Evolutionary conservation across 2,888 invertebrate species (phyloP).

Genomic region (Morinoia aosen): DNA sequence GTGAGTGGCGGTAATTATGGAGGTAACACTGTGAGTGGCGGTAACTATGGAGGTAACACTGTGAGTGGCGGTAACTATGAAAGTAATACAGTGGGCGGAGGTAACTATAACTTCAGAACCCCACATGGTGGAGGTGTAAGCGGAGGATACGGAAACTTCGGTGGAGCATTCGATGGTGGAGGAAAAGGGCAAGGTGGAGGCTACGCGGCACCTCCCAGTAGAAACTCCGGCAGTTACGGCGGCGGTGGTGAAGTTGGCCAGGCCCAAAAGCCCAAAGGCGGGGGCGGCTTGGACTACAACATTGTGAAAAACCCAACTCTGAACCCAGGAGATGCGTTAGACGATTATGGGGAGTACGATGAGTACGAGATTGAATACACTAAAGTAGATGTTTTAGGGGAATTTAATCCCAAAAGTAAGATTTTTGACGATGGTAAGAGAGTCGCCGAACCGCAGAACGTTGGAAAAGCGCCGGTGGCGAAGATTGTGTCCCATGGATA

Average conservation of each 20-base stretch:
- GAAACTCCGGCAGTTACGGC: neutral
- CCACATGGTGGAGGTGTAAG: neutral
- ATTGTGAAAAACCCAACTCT: neutral
- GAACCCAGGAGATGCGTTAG: neutral
- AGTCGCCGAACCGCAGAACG: neutral
- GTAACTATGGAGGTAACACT: too few relatives aligned
- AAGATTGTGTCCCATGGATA: neutral
- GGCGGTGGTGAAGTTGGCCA: neutral
- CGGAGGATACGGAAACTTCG: neutral
- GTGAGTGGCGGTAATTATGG: too few relatives aligned
- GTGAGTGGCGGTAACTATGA: too few relatives aligned
- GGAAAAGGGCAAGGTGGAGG: neutral
- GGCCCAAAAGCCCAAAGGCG: neutral
- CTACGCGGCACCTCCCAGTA: neutral
- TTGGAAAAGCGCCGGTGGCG: neutral
- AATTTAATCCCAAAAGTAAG: neutral
- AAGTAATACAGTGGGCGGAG: too few relatives aligned
- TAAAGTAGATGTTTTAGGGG: neutral
- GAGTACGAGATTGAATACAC: neutral
- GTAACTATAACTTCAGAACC: neutral
- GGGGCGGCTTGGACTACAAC: too few relatives aligned
- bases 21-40: too few relatives aligned
- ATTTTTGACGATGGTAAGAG: neutral
- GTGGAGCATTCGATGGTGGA: neutral
- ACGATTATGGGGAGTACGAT: constrained; percentile 6